Percentiles rank a stretch among this genome's conserved stretches.
Conservation (phyloP, 2,113 vertebrate species). For the Boulengeromyrus knoepffleri region DNA sequence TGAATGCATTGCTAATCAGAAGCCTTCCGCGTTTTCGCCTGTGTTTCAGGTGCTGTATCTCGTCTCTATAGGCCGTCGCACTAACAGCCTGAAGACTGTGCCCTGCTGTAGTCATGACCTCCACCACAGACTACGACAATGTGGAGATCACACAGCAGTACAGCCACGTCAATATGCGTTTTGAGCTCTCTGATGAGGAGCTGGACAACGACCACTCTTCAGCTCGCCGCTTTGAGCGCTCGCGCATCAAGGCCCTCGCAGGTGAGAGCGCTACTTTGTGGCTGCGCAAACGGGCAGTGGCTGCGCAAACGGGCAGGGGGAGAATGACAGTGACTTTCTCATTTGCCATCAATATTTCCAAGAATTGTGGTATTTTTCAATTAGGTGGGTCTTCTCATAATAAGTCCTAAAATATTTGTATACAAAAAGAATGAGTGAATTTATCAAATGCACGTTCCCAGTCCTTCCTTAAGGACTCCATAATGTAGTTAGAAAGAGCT, state of each 20-base stretch:
- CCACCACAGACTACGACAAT: conserved; percentile 88
- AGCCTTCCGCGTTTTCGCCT: neutral
- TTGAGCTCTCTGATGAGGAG: conserved; percentile 79
- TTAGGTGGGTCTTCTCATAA: neutral
- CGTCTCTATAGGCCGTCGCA: neutral
- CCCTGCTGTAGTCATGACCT: conserved; percentile 68
- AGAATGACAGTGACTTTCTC: neutral
- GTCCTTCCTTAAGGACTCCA: neutral
- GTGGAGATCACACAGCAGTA: conserved; percentile 89
- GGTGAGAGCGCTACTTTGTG: conserved; percentile 56
- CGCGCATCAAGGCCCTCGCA: conserved; percentile 96
- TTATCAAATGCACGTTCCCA: neutral
- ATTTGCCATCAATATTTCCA: neutral
- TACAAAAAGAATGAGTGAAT: neutral
- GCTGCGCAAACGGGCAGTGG: neutral
- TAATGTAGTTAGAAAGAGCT: neutral
- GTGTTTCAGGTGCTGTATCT: neutral
- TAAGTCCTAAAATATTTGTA: neutral
- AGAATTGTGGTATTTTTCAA: neutral
- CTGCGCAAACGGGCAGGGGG: neutral
- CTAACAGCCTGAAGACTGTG: conserved; percentile 28
- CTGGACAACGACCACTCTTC: conserved; percentile 97
- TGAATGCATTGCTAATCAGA: neutral
- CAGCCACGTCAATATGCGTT: conserved; percentile 82
- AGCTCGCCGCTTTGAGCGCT: conserved; percentile 87